These are phyloP conservation scores for Globodera rostochiensis DNA, from an alignment of 1,140 invertebrate genomes.

Conservation along the genomic window DNA sequence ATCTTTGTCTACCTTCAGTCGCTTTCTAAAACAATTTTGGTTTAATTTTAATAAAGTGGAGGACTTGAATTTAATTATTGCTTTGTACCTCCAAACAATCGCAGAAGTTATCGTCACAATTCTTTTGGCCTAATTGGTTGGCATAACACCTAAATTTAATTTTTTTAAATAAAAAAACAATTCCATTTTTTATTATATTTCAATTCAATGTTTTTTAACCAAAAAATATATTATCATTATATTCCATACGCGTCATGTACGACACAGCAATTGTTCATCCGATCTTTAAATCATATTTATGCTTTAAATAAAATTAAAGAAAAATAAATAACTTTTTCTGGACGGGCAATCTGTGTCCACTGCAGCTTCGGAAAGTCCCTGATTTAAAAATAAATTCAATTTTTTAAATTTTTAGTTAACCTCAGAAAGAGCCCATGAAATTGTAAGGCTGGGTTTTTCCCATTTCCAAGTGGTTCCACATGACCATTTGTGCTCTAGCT, in stretches of 20 bases:
- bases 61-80: not conserved
- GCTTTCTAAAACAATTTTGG: slow-evolving; percentile 8
- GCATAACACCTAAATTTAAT: slow-evolving; percentile 6
- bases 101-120: slow-evolving; percentile 27
- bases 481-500: not conserved
- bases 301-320: not conserved
- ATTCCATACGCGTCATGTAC: not conserved
- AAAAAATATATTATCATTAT: too few species aligned
- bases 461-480: not conserved
- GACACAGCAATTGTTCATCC: not conserved
- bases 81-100: slow-evolving; percentile 22
- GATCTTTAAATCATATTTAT: not conserved
- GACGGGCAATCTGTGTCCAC: not conserved
- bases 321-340: not conserved
- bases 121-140: slow-evolving; percentile 29
- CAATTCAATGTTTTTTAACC: not conserved
- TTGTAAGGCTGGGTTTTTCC: not conserved
- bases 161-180: not conserved
- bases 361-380: not conserved
- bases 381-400: not conserved
- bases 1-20: slow-evolving; percentile 16
- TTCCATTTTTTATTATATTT: not conserved
- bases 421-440: not conserved
- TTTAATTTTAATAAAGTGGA: not conserved
- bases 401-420: not conserved